phyloP scores from a whole-genome alignment of 2,797 vertebrate species.

The Paramormyrops hopkinsi region DNA sequence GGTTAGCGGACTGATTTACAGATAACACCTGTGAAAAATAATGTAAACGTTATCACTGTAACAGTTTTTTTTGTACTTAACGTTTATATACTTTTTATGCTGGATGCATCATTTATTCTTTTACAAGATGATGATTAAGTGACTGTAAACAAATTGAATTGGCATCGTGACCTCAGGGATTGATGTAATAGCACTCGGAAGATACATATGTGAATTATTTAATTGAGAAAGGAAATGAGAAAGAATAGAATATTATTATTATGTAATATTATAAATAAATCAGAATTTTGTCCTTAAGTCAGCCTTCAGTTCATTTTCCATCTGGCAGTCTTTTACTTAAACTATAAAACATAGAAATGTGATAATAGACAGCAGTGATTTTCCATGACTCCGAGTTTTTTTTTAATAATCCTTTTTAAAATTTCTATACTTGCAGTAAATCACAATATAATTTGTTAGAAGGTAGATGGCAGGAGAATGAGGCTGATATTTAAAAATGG shows the following conservation, averaged over 20 bases:
- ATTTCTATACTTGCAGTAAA: neutral
- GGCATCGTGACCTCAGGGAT: slow-evolving; percentile 12
- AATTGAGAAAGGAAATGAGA: neutral
- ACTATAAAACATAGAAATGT: neutral
- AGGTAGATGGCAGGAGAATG: neutral
- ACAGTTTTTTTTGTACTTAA: neutral
- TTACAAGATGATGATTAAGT: neutral
- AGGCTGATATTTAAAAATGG: neutral
- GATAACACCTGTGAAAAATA: neutral
- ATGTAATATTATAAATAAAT: neutral
- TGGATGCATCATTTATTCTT: neutral
- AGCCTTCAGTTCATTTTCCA: neutral
- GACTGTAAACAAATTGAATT: slow-evolving; percentile 14
- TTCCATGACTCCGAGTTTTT: neutral
- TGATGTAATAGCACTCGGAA: slow-evolving; percentile 9
- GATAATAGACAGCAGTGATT: neutral
- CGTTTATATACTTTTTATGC: neutral
- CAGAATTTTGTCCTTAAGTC: neutral
- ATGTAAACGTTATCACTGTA: neutral
- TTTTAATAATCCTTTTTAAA: neutral
- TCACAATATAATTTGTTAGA: neutral
- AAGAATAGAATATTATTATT: neutral
- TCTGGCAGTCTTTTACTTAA: neutral
- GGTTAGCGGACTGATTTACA: neutral
- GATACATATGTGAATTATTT: neutral